Conservation (phyloP, 2,888 invertebrate genomes). For the Lasioglossum vierecki region DNA sequence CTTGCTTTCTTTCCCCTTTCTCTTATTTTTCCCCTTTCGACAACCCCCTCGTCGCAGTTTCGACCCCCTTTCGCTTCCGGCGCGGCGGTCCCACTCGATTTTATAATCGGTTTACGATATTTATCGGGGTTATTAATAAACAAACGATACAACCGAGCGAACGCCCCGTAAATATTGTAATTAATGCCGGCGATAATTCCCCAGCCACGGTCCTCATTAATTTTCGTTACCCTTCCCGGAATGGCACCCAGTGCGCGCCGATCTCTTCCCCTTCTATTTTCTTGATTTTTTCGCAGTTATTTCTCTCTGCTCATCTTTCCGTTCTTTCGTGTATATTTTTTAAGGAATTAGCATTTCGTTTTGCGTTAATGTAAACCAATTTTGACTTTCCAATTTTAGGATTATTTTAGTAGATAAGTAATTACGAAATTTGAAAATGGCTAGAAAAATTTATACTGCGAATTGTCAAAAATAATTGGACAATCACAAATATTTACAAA, state of each 20-base stretch:
- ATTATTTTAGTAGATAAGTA: too few species aligned
- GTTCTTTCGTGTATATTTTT: background rate
- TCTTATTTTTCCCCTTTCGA: background rate
- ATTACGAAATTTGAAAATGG: too few species aligned
- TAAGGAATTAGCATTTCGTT: background rate
- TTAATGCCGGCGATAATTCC: conserved; percentile 55
- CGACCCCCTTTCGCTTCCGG: conserved; percentile 7
- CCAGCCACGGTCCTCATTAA: conserved; percentile 26
- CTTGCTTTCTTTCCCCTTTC: conserved; percentile 4
- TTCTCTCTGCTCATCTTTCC: background rate
- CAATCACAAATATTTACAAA: background rate
- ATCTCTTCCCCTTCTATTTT: background rate
- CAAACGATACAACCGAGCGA: conserved; percentile 19
- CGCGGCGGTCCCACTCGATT: conserved; percentile 24
- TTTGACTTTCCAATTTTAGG: too few species aligned
- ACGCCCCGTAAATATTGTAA: conserved; percentile 48
- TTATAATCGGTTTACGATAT: conserved; percentile 54
- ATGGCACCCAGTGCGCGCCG: background rate
- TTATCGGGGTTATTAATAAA: conserved; percentile 61
- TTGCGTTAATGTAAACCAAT: too few species aligned
- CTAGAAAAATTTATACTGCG: too few species aligned
- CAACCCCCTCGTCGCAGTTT: conserved; percentile 16
- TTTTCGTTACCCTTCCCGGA: conserved; percentile 13
- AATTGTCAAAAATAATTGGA: background rate
- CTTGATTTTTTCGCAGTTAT: background rate